Percentiles rank a stretch among this genome's conserved stretches.
Conservation (phyloP, 2,888 invertebrate species). For the Mayetiola destructor region DNA sequence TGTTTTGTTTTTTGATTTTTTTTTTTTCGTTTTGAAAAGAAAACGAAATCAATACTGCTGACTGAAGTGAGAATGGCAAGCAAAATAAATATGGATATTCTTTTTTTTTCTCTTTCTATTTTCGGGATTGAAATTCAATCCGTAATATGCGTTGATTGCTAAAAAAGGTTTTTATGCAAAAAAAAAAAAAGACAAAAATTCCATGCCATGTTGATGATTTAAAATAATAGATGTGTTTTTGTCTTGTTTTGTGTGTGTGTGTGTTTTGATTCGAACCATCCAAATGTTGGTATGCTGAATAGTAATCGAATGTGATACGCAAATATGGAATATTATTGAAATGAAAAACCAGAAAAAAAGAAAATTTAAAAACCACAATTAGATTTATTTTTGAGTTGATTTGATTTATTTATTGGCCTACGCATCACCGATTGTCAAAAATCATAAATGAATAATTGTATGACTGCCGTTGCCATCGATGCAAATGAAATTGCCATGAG, state of each 20-base stretch:
- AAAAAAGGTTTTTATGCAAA: not conserved
- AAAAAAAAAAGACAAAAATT: too few relatives aligned
- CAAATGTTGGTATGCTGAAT: not conserved
- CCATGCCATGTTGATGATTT: too few relatives aligned
- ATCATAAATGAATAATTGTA: too few relatives aligned
- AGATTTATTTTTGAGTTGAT: not conserved
- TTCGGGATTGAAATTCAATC: constrained; percentile 7
- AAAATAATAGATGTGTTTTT: too few relatives aligned
- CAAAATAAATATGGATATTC: too few relatives aligned
- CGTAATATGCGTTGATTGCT: not conserved
- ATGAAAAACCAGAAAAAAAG: not conserved
- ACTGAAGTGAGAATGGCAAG: not conserved
- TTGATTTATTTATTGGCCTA: not conserved
- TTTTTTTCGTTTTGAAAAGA: not conserved
- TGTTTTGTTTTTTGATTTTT: not conserved
- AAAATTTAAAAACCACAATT: not conserved
- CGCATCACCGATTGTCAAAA: too few relatives aligned
- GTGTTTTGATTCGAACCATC: constrained; percentile 10
- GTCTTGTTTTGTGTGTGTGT: not conserved
- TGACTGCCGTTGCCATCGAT: too few relatives aligned
- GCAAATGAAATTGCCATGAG: too few relatives aligned
- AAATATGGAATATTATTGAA: not conserved
- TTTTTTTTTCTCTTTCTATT: too few relatives aligned
- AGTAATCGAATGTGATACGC: not conserved
- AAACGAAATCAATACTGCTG: not conserved